Evolutionary conservation across 2,888 invertebrate genomes (phyloP).

Genomic region (Eutolmus rufibarbis): DNA sequence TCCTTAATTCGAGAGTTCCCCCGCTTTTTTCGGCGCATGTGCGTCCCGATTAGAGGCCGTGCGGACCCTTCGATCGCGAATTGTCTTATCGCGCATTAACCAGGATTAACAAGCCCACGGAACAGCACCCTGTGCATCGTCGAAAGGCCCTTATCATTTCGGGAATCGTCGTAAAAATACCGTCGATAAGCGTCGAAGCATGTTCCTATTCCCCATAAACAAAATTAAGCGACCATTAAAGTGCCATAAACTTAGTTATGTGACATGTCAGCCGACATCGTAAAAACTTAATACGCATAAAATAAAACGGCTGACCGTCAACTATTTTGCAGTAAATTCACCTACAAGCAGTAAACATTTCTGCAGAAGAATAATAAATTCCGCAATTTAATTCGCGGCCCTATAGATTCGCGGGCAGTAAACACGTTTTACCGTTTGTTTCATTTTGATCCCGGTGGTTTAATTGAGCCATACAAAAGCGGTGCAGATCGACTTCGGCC

Average conservation of each 20-base stretch:
- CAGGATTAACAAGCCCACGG: slow-evolving; percentile 6
- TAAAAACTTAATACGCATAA: slow-evolving; percentile 51
- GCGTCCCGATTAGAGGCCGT: not conserved
- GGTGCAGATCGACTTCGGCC: not conserved
- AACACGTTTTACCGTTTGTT: slow-evolving; percentile 42
- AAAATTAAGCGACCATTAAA: slow-evolving; percentile 64
- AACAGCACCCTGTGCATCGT: not conserved
- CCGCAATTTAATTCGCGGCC: slow-evolving; percentile 48
- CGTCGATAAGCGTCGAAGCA: slow-evolving; percentile 55
- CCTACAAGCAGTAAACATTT: slow-evolving; percentile 50
- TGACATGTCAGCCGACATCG: slow-evolving; percentile 50
- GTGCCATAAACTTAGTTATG: slow-evolving; percentile 62
- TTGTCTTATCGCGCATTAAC: not conserved
- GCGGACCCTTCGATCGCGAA: not conserved
- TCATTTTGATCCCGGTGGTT: slow-evolving; percentile 3
- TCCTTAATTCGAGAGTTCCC: not conserved
- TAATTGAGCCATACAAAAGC: slow-evolving; percentile 38
- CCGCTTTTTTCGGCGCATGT: not conserved
- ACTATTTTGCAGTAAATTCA: slow-evolving; percentile 48
- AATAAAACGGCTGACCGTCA: slow-evolving; percentile 44
- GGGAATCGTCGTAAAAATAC: slow-evolving; percentile 54
- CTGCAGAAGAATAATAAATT: slow-evolving; percentile 50
- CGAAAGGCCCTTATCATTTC: slow-evolving; percentile 19
- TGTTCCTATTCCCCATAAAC: slow-evolving; percentile 62
- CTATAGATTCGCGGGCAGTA: slow-evolving; percentile 33